phyloP scores from a whole-genome alignment of 2,888 invertebrate species.

The Bombylius major region DNA sequence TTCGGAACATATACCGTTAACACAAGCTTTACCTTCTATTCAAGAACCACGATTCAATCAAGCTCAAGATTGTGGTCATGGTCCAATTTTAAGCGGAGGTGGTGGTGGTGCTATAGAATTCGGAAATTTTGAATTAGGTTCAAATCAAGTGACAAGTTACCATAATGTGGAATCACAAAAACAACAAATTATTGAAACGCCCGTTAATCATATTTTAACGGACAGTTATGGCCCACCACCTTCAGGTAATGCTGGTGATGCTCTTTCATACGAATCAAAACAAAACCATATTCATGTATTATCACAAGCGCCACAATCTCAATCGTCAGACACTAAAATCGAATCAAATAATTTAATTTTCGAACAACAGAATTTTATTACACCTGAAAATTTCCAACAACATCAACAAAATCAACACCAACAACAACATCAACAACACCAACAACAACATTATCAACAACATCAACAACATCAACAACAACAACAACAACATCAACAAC shows the following conservation, averaged over 20 bases:
- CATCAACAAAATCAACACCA: too few species aligned
- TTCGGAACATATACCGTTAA: conserved; percentile 7
- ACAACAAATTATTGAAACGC: not conserved
- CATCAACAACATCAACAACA: too few species aligned
- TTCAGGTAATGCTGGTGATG: conserved; percentile 26
- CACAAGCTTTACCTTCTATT: conserved; percentile 24
- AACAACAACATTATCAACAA: not conserved
- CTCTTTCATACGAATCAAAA: conserved; percentile 29
- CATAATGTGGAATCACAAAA: not conserved
- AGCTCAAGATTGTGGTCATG: conserved; percentile 32
- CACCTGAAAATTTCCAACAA: not conserved
- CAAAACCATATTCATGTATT: conserved; percentile 11
- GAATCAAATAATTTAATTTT: conserved; percentile 30
- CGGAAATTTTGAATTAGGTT: conserved; percentile 16
- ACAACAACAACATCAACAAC: too few species aligned
- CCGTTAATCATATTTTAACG: conserved; percentile 2
- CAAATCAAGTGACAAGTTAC: conserved; percentile 13
- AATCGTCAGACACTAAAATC: conserved; percentile 24
- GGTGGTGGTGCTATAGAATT: conserved; percentile 14
- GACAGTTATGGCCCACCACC: conserved; percentile 19
- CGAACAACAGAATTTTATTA: conserved; percentile 19
- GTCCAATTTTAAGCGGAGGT: conserved; percentile 29
- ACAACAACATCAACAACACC: too few species aligned
- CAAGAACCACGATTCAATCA: conserved; percentile 27
- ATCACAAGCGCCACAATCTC: conserved; percentile 11